phyloP scores from a whole-genome alignment of 2,797 vertebrate genomes.

The Cyprinodon diabolis region DNA sequence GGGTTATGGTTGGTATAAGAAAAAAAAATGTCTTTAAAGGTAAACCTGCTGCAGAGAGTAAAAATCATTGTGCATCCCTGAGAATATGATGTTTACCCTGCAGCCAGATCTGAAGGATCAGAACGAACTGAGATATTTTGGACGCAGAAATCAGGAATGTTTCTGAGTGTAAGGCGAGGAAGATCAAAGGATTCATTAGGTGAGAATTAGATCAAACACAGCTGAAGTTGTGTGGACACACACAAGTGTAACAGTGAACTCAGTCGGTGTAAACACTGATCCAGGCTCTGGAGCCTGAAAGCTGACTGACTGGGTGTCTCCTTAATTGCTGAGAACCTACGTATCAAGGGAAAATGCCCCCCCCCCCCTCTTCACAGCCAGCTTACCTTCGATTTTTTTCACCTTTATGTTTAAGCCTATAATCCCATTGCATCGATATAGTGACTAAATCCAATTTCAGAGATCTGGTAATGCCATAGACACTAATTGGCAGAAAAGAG shows the following conservation, averaged over 20 bases:
- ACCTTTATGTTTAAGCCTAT: constrained; percentile 51
- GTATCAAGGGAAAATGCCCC: constrained; percentile 14
- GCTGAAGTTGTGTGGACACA: constrained; percentile 57
- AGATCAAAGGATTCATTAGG: constrained; percentile 72
- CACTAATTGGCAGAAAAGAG: constrained; percentile 77
- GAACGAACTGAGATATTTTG: constrained; percentile 55
- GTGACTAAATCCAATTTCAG: constrained; percentile 80
- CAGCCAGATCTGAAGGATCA: constrained; percentile 59
- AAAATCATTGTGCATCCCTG: constrained; percentile 47
- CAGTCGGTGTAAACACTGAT: constrained; percentile 44
- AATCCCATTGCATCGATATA: constrained; percentile 70
- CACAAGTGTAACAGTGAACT: constrained; percentile 35
- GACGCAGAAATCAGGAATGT: constrained; percentile 53
- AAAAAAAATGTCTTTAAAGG: constrained; percentile 42
- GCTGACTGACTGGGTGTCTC: constrained; percentile 30
- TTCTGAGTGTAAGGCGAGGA: constrained; percentile 55
- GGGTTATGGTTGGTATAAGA: constrained; percentile 33
- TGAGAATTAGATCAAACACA: constrained; percentile 70
- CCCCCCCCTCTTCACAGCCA: constrained; percentile 51
- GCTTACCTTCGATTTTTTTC: constrained; percentile 41
- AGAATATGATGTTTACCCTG: constrained; percentile 50
- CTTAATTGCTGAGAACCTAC: constrained; percentile 52
- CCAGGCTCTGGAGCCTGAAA: constrained; percentile 29
- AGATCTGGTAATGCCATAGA: constrained; percentile 80
- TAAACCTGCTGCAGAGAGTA: constrained; percentile 24